Evolutionary conservation across 2,113 vertebrate genomes (phyloP).

Genomic region (Myotis yumanensis): DNA sequence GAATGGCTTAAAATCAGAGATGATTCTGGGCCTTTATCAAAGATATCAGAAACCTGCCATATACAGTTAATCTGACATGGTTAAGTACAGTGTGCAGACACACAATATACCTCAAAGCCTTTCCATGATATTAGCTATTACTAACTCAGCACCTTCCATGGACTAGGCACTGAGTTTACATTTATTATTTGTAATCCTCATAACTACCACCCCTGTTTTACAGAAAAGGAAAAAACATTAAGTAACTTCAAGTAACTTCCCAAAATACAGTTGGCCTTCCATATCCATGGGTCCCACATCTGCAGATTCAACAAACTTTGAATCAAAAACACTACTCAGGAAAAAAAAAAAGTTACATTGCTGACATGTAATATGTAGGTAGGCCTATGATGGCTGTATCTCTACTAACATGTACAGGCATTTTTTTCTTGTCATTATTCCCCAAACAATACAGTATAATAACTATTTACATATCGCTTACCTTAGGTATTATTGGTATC

Average conservation of each 20-base stretch:
- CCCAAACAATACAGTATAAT: not conserved
- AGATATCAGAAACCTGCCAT: not conserved
- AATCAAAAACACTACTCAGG: not conserved
- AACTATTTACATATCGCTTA: not conserved
- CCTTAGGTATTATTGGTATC: too few relatives aligned
- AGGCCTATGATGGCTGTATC: not conserved
- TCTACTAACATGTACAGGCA: not conserved
- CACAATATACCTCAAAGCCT: not conserved
- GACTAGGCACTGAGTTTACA: not conserved
- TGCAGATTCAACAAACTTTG: not conserved
- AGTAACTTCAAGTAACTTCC: not conserved
- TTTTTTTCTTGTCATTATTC: not conserved
- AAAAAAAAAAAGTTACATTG: not conserved
- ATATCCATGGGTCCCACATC: not conserved
- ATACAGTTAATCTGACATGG: not conserved
- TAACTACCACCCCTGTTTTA: conserved; percentile 15
- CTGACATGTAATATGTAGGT: not conserved
- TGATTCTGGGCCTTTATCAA: not conserved
- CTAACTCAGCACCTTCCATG: not conserved
- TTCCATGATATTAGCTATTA: not conserved
- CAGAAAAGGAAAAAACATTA: not conserved
- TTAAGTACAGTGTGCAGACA: not conserved
- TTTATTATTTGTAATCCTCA: not conserved
- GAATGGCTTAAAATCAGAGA: not conserved
- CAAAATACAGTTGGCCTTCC: not conserved